Base-by-base conservation (phyloP, 1,140 invertebrate genomes). In the Nephotettix cincticeps region DNA sequence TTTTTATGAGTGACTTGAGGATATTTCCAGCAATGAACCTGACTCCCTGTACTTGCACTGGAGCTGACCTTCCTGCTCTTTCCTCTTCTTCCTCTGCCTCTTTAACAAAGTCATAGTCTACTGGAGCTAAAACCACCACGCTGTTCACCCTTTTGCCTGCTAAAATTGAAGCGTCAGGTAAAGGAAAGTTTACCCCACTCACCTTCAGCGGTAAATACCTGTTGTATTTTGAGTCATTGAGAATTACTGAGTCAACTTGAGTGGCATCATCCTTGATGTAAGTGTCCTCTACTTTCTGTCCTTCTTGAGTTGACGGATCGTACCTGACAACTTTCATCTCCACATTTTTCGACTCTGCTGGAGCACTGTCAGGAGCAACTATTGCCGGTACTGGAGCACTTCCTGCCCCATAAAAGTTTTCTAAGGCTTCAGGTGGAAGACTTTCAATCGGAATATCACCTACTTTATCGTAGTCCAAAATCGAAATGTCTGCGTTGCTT, bases 251-350 rank as follows among this genome's bases (percentile, higher is more conserved):
- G 58, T 90, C 87, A 14, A 93, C 80, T 71, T 89, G 86, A 0
- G 89, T 91, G 4, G 91, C 90, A 76, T 90, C 88, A 40, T 90
- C 84, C 71, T 88, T 84, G 36, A 93, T 85, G 75, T 93, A 92
- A 67, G 87, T 85, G 69, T 90, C 86, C 23, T 90, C 90, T 9
- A 93, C 81, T 67, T 86, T 82, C 74, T 90, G 86, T 71, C 90
- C 91, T 82, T 92, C 87, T 21, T 86, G 83, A 67, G 90, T 91
- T 71, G 86, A 85, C 0, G 90, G 89, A 80, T 93, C 88, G 74
- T 91, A 93, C 71, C 88, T 88, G 29, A 93, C 91, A 47, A 93
- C 91, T 84, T 93, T 93, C 85, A 93, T 91, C 81, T 93, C 91
- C 19, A 93, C 88, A n/a, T 36, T 51, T 32, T 71, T 71, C 14